Conservation (phyloP, 2,888 invertebrate genomes). For the Macropis europaea region DNA sequence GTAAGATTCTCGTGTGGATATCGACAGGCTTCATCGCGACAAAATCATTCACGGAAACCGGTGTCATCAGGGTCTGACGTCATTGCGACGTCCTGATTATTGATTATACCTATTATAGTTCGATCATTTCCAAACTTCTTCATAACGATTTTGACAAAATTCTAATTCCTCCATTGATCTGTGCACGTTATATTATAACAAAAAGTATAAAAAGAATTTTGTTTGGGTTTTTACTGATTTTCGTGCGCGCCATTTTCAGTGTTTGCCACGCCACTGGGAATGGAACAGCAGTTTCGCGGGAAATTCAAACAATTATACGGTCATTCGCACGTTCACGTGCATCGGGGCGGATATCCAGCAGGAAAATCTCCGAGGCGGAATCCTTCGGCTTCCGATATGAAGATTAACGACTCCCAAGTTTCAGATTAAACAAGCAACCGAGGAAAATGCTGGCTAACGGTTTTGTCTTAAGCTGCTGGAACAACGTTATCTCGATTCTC, state of each 20-base stretch:
- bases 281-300: no score
- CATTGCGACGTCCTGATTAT: no score
- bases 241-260: no score
- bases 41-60: not conserved
- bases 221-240: no score
- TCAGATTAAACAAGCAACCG: conserved; percentile 32
- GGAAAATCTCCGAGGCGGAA: conserved; percentile 16
- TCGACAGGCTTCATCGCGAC: conserved; percentile 27
- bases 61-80: not conserved
- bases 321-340: not conserved
- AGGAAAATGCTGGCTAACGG: conserved; percentile 5
- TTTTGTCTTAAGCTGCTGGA: conserved; percentile 28
- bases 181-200: no score
- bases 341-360: not conserved
- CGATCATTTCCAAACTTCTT: no score
- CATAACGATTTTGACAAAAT: no score
- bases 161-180: no score
- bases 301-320: not conserved
- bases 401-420: conserved; percentile 46
- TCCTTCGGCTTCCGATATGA: conserved; percentile 32
- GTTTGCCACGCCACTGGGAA: no score
- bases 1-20: conserved; percentile 26
- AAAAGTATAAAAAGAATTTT: no score
- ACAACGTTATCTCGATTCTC: conserved; percentile 52
- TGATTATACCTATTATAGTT: no score